Evolutionary conservation across 1,140 invertebrate genomes (phyloP).

Genomic region (Leguminivora glycinivorella): DNA sequence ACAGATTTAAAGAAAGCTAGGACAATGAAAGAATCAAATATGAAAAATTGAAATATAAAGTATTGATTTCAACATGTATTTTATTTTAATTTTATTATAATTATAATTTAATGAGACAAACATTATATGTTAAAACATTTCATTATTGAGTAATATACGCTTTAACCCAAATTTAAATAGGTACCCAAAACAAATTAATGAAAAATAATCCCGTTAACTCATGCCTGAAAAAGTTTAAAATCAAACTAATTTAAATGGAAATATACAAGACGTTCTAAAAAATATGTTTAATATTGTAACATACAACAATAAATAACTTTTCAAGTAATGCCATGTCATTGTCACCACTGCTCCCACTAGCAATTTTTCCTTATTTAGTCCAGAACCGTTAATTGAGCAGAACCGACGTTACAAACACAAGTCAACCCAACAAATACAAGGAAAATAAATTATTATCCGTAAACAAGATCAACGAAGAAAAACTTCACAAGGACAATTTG

Average conservation of each 20-base stretch:
- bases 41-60: neutral
- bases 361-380: neutral
- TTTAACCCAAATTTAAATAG: too few species aligned
- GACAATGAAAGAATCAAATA: neutral
- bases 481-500: neutral
- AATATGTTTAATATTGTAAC: too few species aligned
- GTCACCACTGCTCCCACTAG: neutral
- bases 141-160: too few species aligned
- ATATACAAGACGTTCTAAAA: too few species aligned
- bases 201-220: too few species aligned
- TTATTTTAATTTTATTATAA: too few species aligned
- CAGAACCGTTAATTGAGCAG: neutral
- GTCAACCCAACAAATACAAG: slow-evolving; percentile 2
- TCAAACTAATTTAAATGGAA: too few species aligned
- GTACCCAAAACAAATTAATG: too few species aligned
- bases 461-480: slow-evolving; percentile 1
- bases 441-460: neutral
- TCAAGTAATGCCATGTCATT: neutral
- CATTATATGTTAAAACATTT: too few species aligned
- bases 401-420: neutral
- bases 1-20: neutral
- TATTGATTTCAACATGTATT: too few species aligned
- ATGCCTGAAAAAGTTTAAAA: too few species aligned
- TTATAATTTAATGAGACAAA: neutral
- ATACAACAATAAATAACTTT: neutral